These are phyloP conservation scores for Drepana arcuata DNA, from an alignment of 1,140 invertebrate genomes.

Conservation along the genomic window DNA sequence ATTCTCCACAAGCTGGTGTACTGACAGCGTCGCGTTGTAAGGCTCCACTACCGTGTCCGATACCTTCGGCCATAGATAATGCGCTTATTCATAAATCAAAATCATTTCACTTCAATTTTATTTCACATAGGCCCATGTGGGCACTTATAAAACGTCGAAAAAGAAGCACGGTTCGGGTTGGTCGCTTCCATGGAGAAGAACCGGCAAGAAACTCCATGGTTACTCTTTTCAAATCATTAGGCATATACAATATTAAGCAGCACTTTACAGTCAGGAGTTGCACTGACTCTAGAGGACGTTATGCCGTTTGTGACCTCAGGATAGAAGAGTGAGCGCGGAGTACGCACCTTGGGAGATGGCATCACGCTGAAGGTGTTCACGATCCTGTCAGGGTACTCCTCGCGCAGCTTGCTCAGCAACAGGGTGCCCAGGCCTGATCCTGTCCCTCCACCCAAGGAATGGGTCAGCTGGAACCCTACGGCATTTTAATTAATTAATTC, in stretches of 20 bases:
- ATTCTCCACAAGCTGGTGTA: conserved; percentile 86
- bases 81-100: background rate
- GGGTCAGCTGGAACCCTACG: conserved; percentile 79
- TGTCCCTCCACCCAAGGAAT: conserved; percentile 80
- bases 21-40: conserved; percentile 86
- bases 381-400: conserved; percentile 82
- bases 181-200: too few relatives aligned
- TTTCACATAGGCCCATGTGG: too few relatives aligned
- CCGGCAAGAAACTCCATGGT: too few relatives aligned
- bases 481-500: background rate
- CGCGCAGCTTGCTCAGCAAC: conserved; percentile 77
- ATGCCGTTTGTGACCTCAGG: too few relatives aligned
- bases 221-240: too few relatives aligned
- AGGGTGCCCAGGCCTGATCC: conserved; percentile 82
- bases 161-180: too few relatives aligned
- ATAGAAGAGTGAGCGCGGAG: too few relatives aligned
- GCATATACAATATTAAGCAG: too few relatives aligned
- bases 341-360: conserved; percentile 76
- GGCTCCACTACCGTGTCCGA: conserved; percentile 63
- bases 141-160: too few relatives aligned
- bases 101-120: background rate
- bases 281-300: too few relatives aligned
- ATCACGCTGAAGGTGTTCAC: conserved; percentile 88
- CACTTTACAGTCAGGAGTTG: too few relatives aligned
- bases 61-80: conserved; percentile 52